A percentile compares a stretch with the other conserved stretches of the same genome.
phyloP scores from a whole-genome alignment of 2,888 invertebrate species.

The Synanthedon myopaeformis region DNA sequence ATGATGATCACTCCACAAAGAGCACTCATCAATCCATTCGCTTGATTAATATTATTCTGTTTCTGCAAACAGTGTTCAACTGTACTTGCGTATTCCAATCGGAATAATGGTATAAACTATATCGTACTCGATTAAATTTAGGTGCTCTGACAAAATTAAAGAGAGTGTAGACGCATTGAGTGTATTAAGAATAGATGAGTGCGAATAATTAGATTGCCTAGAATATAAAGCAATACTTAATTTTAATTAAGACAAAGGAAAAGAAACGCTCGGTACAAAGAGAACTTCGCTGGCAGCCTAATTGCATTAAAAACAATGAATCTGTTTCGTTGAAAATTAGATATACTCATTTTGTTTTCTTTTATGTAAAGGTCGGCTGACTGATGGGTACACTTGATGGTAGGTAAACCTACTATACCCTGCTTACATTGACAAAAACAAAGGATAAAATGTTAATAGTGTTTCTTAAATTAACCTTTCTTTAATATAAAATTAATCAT shows the following conservation, averaged over 20 bases:
- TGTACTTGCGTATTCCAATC: constrained; percentile 1
- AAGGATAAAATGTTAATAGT: too few relatives aligned
- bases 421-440: too few relatives aligned
- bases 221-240: background rate
- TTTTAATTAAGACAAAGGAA: background rate
- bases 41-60: constrained; percentile 19
- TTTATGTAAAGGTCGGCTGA: too few relatives aligned
- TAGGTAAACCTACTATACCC: too few relatives aligned
- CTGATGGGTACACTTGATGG: too few relatives aligned
- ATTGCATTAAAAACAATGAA: too few relatives aligned
- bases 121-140: background rate
- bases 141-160: background rate
- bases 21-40: constrained; percentile 11
- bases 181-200: background rate
- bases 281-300: too few relatives aligned
- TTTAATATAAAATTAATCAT: too few relatives aligned
- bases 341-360: too few relatives aligned
- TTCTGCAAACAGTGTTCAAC: constrained; percentile 5
- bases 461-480: too few relatives aligned
- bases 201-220: too few relatives aligned
- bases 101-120: background rate
- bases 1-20: background rate
- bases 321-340: too few relatives aligned
- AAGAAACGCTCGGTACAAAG: background rate
- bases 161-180: background rate